These are phyloP conservation scores for Cathartes aura DNA, from an alignment of 2,113 vertebrate species.

Conservation along the genomic window DNA sequence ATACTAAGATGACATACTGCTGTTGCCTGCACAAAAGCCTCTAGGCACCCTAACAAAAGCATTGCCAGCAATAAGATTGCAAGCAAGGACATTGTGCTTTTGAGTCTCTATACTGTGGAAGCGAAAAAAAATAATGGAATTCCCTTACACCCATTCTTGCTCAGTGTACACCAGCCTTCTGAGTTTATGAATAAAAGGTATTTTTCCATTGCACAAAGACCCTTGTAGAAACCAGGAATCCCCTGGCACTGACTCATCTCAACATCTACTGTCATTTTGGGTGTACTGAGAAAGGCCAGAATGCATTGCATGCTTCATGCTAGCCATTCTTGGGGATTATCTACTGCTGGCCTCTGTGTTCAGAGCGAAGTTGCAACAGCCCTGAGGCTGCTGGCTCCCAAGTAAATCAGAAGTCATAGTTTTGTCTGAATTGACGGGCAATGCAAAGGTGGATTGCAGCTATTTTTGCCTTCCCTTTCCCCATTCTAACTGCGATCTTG, in stretches of 20 bases:
- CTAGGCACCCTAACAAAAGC: neutral
- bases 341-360: neutral
- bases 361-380: neutral
- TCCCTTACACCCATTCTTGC: neutral
- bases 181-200: neutral
- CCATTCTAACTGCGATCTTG: neutral
- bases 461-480: neutral
- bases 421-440: neutral
- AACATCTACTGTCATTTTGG: neutral
- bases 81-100: neutral
- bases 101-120: neutral
- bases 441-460: neutral
- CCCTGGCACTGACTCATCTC: neutral
- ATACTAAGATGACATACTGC: neutral
- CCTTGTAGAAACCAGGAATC: neutral
- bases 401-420: too few relatives aligned
- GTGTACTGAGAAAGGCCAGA: neutral
- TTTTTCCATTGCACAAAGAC: neutral
- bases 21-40: neutral
- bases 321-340: too few relatives aligned
- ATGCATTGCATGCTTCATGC: neutral
- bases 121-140: neutral
- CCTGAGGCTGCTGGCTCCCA: neutral
- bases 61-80: neutral
- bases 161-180: neutral